Evolutionary conservation across 2,888 invertebrate species (phyloP), one percentile per base, ranked within the genome.

Genomic region (Orthosia gracilis): DNA sequence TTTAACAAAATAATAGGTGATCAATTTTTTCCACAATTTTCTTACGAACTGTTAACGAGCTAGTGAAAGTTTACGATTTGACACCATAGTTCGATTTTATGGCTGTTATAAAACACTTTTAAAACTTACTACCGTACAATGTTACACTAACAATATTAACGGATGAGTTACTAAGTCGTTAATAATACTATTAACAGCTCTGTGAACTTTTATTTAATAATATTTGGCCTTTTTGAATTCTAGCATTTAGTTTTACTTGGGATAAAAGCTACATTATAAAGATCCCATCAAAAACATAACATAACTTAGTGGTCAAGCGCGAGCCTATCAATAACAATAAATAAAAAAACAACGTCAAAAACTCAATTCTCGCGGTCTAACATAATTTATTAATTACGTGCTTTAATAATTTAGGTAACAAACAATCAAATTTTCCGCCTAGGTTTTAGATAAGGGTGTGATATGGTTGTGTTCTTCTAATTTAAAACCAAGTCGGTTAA

Each of bases 11-110:
- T 84, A 87, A 87, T 87, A 54, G 73, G 85, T 73, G 78, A 88
- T 85, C 47, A 82, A 76, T 80, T 83, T 86, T 83, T 84, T 82
- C 86, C 84, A 85, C 73, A 85, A 76, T 85, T 89, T 86, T 76
- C 88, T 93, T 88, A 94, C 90, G 92, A 93, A 80, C 90, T 91
- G 94, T 93, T 95, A 94, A 95, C 94, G 92, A 91, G 88, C 79
- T 86, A 92, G 92, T 91, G 92, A 91, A 91, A 91, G 90, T 95
- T 95, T 89, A 96, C 93, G 94, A 93, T 94, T 92, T 92, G 90
- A 94, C 94, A 92, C 92, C 85, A 76, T 84, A 89, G 79, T 83
- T 82, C 80, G 78, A 86, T 90, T 94, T 95, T 93, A 95, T 91
- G 93, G 83, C 76, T 87, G 89, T 92, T 88, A 91, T 92, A 92